Base-by-base conservation (phyloP, 2,888 invertebrate species). In the Horisme vitalbata region DNA sequence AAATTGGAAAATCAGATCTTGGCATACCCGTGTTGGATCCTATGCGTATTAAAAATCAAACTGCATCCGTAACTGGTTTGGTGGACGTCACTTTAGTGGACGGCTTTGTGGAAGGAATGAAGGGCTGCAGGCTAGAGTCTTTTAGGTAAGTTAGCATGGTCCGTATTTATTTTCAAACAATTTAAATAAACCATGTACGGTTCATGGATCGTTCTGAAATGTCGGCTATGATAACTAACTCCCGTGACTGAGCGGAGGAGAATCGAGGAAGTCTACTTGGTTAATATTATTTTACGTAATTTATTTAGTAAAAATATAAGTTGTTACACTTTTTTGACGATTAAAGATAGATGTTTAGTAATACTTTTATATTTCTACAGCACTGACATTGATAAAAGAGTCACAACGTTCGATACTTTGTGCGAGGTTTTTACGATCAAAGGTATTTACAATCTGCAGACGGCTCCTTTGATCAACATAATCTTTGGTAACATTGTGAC, bases 1-100 rank as follows among this genome's bases (percentile, higher is more conserved):
- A 41, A 30, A 35, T 24, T 24, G 61, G 63, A 1, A 23, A 59
- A 8, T 45, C 56, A 23, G 59, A 58, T 1, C 11, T 45, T n/a
- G 52, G 30, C 0, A 53, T 65, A 2, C 51, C 55, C 3, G 18
- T 41, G 1, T 33, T 58, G 11, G 59, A 60, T 18, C 63, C 63
- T 1, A 37, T 53, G 24, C 23, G 13, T 13, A 11, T 61, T 0
- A 38, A 53, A 3, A 20, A 59, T 12, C 30, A 48, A 2, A 41
- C 34, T 6, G 39, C 61, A 6, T 34, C 52, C 1, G 15, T 63
- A 1, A 41, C 38, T 18, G 50, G 46, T n/a, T 13, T 59, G 7
- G 8, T 56, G 3, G 33, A 58, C 10, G 6, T 65, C 0, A 55
- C 53, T 8, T 45, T 65, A 43, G 23, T 48, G 0, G 51, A 61